Evolutionary conservation across 2,888 invertebrate genomes (phyloP).

Genomic region (Ischnus inquisitorius): DNA sequence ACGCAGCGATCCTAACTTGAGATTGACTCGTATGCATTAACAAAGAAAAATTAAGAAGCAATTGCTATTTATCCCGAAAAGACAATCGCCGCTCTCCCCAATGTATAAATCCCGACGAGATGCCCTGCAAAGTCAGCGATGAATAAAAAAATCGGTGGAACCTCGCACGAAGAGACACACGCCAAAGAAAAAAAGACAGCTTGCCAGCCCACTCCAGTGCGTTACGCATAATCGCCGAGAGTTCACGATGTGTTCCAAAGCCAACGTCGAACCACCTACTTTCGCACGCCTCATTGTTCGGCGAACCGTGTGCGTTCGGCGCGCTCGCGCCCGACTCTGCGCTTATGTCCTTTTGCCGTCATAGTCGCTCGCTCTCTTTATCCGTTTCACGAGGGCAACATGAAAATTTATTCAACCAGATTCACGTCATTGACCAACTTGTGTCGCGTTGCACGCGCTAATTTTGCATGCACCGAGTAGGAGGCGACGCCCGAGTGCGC

Average conservation of each 20-base stretch:
- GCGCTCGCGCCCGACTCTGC: constrained; percentile 2
- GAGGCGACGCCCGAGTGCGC: constrained; percentile 28
- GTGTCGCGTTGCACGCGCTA: constrained; percentile 41
- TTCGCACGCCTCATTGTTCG: constrained; percentile 64
- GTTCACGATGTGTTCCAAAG: constrained; percentile 25
- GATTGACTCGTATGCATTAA: background rate
- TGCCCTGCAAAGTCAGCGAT: background rate
- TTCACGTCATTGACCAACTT: constrained; percentile 62
- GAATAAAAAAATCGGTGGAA: background rate
- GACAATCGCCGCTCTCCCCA: background rate
- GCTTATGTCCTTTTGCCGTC: constrained; percentile 19
- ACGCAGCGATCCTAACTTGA: background rate
- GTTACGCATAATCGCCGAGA: constrained; percentile 24
- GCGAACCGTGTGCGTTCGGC: constrained; percentile 45
- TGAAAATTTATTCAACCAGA: constrained; percentile 62
- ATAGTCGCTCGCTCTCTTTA: constrained; percentile 36
- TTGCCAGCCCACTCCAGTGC: constrained; percentile 30
- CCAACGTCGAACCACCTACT: constrained; percentile 50
- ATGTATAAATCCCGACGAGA: background rate
- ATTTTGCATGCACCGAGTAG: constrained; percentile 60
- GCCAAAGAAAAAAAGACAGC: constrained; percentile 1
- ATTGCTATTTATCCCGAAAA: background rate
- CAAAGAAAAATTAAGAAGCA: background rate
- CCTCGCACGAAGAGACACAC: background rate
- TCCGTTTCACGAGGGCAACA: constrained; percentile 30